phyloP scores from a whole-genome alignment of 2,797 vertebrate genomes.

The Liparis tanakae region DNA sequence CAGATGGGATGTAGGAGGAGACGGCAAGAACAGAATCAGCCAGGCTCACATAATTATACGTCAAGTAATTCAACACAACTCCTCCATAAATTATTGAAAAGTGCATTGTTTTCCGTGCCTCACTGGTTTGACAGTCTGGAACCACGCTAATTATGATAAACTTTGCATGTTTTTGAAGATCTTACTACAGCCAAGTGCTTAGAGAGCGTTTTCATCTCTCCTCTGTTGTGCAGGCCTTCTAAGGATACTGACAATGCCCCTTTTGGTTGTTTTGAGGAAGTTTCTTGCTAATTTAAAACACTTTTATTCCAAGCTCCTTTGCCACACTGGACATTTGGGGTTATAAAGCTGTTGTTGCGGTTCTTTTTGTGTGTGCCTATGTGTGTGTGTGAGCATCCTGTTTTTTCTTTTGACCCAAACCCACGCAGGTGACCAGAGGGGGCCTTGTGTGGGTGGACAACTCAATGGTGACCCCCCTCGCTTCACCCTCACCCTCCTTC shows the following conservation, averaged over 20 bases:
- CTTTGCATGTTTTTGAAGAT: conserved; percentile 48
- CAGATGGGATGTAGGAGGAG: conserved; percentile 84
- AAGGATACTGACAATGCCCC: conserved; percentile 49
- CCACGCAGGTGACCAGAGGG: conserved; percentile 79
- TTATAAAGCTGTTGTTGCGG: conserved; percentile 50
- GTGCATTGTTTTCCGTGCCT: conserved; percentile 56
- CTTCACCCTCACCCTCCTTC: conserved; percentile 30
- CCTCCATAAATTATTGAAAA: conserved; percentile 58
- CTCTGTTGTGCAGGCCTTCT: conserved; percentile 57
- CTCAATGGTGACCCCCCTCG: conserved; percentile 74
- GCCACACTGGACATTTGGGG: conserved; percentile 50
- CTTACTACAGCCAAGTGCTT: conserved; percentile 52
- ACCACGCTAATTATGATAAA: conserved; percentile 70
- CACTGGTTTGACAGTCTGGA: conserved; percentile 55
- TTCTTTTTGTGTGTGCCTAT: conserved; percentile 28
- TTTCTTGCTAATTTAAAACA: conserved; percentile 63
- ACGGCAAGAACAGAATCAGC: conserved; percentile 70
- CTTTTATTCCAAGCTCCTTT: conserved; percentile 53
- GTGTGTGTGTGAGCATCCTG: conserved; percentile 39
- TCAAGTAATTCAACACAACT: conserved; percentile 65
- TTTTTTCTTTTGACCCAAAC: conserved; percentile 66
- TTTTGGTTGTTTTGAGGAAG: conserved; percentile 54
- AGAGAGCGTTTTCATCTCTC: conserved; percentile 48
- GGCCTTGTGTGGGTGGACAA: conserved; percentile 81
- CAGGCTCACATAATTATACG: conserved; percentile 70